These are phyloP conservation scores for Limnothrissa miodon DNA, from an alignment of 2,113 vertebrate species.

Conservation along the genomic window DNA sequence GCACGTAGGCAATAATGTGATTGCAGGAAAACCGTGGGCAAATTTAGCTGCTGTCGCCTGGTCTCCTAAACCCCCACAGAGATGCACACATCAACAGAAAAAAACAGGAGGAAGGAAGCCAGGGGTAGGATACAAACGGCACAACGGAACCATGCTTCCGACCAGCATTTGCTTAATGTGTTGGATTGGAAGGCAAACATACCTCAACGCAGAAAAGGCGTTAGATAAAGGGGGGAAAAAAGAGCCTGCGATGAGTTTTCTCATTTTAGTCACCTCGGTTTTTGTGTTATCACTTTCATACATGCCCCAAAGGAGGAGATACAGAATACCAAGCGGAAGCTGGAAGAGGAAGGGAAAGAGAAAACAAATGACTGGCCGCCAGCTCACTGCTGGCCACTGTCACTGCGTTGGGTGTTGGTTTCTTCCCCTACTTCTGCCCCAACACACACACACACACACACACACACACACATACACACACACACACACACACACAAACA, in stretches of 20 bases:
- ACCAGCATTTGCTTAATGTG: neutral
- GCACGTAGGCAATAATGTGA: slow-evolving; percentile 7
- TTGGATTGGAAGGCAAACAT: neutral
- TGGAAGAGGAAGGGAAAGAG: neutral
- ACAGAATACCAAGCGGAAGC: neutral
- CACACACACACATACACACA: no score
- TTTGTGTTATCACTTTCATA: neutral
- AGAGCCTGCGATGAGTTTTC: neutral
- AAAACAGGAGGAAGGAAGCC: neutral
- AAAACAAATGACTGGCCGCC: neutral
- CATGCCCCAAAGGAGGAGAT: neutral
- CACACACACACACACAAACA: no score
- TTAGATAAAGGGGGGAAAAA: neutral
- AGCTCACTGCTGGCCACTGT: neutral
- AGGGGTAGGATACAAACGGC: neutral
- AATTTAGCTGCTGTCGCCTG: neutral
- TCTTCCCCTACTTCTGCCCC: neutral
- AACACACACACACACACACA: no score
- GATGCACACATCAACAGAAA: neutral
- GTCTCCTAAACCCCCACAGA: neutral
- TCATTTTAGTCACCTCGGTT: neutral
- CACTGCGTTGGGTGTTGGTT: neutral
- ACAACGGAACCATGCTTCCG: neutral
- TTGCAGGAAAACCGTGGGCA: neutral
- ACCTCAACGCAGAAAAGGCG: neutral